These are phyloP conservation scores for Panthera leo DNA, from an alignment of 2,113 vertebrate genomes.

Conservation along the genomic window DNA sequence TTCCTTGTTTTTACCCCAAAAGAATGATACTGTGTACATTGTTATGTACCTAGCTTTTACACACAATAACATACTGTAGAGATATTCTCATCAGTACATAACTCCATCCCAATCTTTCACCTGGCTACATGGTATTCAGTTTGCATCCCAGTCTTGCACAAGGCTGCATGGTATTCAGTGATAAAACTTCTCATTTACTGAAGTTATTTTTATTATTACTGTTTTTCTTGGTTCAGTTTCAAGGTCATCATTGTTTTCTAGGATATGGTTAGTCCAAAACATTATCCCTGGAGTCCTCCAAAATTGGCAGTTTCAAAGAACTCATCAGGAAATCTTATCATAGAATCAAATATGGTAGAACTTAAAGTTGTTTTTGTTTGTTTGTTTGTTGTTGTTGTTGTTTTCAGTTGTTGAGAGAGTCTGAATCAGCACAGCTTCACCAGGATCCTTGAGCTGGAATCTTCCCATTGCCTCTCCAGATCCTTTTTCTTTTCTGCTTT, in stretches of 20 bases:
- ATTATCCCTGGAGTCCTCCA: not conserved
- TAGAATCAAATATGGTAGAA: not conserved
- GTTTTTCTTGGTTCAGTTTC: not conserved
- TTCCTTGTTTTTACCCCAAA: not conserved
- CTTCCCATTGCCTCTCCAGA: not conserved
- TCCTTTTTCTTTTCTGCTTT: not conserved
- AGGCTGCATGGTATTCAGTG: not conserved
- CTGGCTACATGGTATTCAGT: not conserved
- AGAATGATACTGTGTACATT: not conserved
- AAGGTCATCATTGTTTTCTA: not conserved
- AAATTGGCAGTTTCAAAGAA: not conserved
- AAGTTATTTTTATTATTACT: not conserved
- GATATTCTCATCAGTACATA: not conserved
- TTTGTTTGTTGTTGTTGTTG: not conserved
- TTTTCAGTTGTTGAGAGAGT: not conserved
- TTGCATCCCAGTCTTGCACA: not conserved
- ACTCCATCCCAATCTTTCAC: not conserved
- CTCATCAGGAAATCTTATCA: not conserved
- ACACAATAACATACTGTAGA: not conserved
- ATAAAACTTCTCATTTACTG: not conserved
- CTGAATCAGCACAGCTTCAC: not conserved
- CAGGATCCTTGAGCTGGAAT: not conserved
- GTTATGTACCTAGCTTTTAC: not conserved
- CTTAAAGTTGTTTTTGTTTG: not conserved
- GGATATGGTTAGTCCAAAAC: not conserved